These are phyloP conservation scores for Gymnocephalus cernua DNA, from an alignment of 2,113 vertebrate species.

Conservation along the genomic window DNA sequence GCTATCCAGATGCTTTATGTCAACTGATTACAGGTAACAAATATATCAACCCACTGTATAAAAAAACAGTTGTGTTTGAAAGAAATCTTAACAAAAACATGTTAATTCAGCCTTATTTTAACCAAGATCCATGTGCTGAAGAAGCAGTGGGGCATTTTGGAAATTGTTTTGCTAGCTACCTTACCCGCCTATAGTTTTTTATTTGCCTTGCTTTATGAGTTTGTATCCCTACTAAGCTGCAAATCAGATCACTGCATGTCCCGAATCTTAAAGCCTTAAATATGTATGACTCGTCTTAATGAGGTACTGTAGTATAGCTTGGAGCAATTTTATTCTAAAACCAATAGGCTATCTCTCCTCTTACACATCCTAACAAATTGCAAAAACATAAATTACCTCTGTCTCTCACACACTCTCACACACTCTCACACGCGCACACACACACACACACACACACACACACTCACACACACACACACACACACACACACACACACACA, in stretches of 20 bases:
- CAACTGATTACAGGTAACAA: neutral
- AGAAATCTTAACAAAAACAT: neutral
- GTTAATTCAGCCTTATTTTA: neutral
- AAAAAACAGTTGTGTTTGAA: neutral
- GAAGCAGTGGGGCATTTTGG: neutral
- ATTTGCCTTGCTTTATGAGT: neutral
- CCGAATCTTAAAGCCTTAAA: slow-evolving; percentile 51
- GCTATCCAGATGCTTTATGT: neutral
- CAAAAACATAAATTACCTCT: slow-evolving; percentile 14
- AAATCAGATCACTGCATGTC: slow-evolving; percentile 48
- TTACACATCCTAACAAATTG: slow-evolving; percentile 6
- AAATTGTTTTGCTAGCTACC: neutral
- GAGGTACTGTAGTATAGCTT: slow-evolving; percentile 23
- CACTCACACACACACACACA: neutral
- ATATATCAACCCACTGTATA: neutral
- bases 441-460: neutral
- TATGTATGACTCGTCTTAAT: slow-evolving; percentile 43
- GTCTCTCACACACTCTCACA: neutral
- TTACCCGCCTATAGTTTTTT: neutral
- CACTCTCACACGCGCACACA: slow-evolving; percentile 2
- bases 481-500: neutral
- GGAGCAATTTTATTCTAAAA: slow-evolving; percentile 34
- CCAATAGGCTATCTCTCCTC: slow-evolving; percentile 19
- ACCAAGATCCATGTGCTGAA: neutral
- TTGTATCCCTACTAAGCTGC: slow-evolving; percentile 3